phyloP scores from a whole-genome alignment of 1,140 invertebrate species.

The Carposina sasakii region DNA sequence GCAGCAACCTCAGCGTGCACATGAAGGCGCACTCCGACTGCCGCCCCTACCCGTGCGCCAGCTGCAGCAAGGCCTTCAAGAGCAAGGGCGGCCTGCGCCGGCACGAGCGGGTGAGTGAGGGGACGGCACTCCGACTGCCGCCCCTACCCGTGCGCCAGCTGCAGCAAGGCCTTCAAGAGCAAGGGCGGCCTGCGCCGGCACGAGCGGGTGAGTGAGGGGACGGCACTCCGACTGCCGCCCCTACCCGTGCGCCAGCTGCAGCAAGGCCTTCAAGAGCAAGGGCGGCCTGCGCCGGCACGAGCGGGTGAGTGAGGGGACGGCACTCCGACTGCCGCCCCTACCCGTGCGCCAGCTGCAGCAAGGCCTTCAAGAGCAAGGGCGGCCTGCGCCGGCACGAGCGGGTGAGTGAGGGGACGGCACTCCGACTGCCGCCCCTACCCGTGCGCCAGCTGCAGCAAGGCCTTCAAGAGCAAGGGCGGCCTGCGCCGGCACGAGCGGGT shows the following conservation, averaged over 20 bases:
- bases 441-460: constrained; percentile 48
- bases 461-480: constrained; percentile 55
- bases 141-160: constrained; percentile 47
- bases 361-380: constrained; percentile 57
- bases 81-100: constrained; percentile 49
- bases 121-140: constrained; percentile 59
- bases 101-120: constrained; percentile 45
- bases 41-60: constrained; percentile 44
- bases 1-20: constrained; percentile 67
- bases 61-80: constrained; percentile 58
- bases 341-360: constrained; percentile 45
- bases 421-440: constrained; percentile 50
- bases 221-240: constrained; percentile 59
- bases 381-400: constrained; percentile 51
- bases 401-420: constrained; percentile 53
- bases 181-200: constrained; percentile 54
- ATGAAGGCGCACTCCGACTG: constrained; percentile 64
- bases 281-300: constrained; percentile 53
- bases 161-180: constrained; percentile 54
- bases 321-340: constrained; percentile 59
- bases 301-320: constrained; percentile 36
- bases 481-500: constrained; percentile 54
- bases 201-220: constrained; percentile 43
- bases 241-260: constrained; percentile 45
- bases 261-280: constrained; percentile 56